A percentile compares a stretch with the other conserved stretches of the same genome.
Conservation (phyloP, 2,888 invertebrate genomes). For the Suillia variegata region DNA sequence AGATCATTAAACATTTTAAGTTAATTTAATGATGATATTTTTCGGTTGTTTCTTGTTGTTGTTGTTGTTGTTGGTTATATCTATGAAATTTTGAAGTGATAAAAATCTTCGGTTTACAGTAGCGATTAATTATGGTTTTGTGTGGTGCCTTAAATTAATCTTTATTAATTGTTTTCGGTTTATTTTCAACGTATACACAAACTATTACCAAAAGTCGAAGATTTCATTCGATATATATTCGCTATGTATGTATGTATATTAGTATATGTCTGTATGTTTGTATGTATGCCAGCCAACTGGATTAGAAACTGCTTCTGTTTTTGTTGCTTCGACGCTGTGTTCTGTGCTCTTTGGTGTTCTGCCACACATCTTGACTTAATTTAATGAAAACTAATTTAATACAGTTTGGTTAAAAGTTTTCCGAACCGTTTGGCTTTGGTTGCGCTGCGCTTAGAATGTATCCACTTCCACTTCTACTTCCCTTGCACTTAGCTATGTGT, state of each 20-base stretch:
- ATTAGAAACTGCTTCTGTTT: no score
- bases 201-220: no score
- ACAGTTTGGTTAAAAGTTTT: neutral
- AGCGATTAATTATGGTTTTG: slow-evolving; percentile 20
- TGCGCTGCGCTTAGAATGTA: no score
- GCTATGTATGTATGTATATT: no score
- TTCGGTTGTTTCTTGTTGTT: no score
- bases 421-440: no score
- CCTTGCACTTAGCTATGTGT: no score
- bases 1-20: slow-evolving; percentile 5
- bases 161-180: slow-evolving; percentile 12
- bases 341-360: neutral
- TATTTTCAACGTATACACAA: no score
- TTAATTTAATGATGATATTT: neutral
- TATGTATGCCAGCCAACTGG: no score
- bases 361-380: neutral
- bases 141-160: neutral
- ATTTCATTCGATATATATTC: neutral
- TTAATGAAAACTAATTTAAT: neutral
- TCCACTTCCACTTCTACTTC: no score
- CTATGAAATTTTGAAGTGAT: slow-evolving; percentile 4
- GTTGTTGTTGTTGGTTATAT: neutral
- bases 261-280: neutral
- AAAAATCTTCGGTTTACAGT: slow-evolving; percentile 10
- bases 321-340: no score